phyloP scores from a whole-genome alignment of 2,888 invertebrate genomes.

The Aphodius sticticus region DNA sequence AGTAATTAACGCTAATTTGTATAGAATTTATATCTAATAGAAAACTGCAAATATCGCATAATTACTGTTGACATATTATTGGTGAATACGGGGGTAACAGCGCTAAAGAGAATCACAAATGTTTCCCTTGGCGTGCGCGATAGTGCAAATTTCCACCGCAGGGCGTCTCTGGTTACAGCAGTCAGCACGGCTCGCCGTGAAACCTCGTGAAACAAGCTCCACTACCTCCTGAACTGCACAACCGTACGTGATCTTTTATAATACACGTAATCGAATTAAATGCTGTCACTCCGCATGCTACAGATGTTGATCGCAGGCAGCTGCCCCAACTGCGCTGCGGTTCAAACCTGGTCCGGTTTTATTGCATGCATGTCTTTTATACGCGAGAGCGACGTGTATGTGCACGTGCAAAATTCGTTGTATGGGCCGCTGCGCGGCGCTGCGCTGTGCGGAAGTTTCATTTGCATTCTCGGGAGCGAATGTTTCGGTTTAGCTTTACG shows the following conservation, averaged over 20 bases:
- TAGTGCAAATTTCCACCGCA: neutral
- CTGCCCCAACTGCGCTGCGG: neutral
- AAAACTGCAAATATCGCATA: too few relatives aligned
- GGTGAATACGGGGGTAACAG: too few relatives aligned
- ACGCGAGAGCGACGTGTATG: neutral
- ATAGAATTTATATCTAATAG: too few relatives aligned
- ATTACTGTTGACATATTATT: too few relatives aligned
- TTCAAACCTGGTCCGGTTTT: neutral
- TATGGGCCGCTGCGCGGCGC: neutral
- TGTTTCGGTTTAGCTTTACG: neutral
- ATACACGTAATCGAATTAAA: conserved; percentile 4
- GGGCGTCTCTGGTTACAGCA: neutral
- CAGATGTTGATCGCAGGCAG: neutral
- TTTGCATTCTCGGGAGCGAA: neutral
- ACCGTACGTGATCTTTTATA: neutral
- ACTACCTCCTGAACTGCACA: neutral
- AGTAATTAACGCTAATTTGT: too few relatives aligned
- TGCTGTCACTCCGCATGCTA: neutral
- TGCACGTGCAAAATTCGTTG: neutral
- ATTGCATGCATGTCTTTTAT: neutral
- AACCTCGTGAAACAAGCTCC: neutral
- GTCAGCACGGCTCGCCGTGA: neutral
- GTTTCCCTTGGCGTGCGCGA: neutral
- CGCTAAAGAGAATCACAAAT: neutral
- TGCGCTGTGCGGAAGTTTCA: neutral